phyloP scores from a whole-genome alignment of 2,888 invertebrate species.

The Loripinus fragilis region DNA sequence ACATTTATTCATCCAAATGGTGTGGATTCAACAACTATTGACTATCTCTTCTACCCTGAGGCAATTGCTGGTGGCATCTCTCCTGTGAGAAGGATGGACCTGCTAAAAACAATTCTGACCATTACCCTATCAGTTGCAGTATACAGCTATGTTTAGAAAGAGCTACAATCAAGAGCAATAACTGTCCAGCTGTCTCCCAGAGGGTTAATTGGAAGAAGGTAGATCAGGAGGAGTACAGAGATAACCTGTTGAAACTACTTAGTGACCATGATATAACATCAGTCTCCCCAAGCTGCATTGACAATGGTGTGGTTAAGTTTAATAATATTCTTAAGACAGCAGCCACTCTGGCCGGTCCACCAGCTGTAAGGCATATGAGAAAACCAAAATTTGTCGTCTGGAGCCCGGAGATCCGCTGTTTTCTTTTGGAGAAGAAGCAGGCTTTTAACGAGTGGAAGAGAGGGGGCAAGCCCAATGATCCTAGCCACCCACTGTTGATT shows the following conservation, averaged over 20 bases:
- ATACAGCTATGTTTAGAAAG: background rate
- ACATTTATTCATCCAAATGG: background rate
- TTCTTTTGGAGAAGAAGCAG: background rate
- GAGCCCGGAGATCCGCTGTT: conserved; percentile 9
- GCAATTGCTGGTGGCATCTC: background rate
- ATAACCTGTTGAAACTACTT: background rate
- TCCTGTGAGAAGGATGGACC: background rate
- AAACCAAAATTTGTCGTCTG: background rate
- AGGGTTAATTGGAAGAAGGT: background rate
- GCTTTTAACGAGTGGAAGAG: conserved; percentile 3
- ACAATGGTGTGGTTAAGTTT: background rate
- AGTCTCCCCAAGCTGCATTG: background rate
- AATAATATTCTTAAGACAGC: background rate
- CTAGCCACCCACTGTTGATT: background rate
- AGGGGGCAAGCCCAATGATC: conserved; percentile 1
- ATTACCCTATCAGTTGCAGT: background rate
- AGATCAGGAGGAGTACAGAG: background rate
- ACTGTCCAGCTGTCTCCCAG: too few relatives aligned
- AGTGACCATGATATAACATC: background rate
- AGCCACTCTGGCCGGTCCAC: background rate
- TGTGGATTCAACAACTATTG: background rate
- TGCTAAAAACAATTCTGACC: background rate
- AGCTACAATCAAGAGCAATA: background rate
- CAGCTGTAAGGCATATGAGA: background rate
- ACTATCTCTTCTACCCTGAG: background rate